Evolutionary conservation across 2,888 invertebrate genomes (phyloP).

Genomic region (Scrobipalpa atriplicella): DNA sequence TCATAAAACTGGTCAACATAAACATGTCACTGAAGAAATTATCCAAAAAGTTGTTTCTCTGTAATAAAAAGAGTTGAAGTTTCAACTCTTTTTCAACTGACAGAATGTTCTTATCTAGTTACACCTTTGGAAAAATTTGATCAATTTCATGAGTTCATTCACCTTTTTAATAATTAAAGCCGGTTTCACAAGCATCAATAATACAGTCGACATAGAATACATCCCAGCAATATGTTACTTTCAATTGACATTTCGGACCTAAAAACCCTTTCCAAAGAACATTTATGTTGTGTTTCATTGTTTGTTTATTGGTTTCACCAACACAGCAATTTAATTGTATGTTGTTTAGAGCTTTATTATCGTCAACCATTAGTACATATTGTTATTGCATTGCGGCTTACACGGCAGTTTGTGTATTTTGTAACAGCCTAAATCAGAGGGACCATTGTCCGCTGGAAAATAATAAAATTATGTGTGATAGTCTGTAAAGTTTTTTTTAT

Average conservation of each 20-base stretch:
- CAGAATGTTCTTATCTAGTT: no score
- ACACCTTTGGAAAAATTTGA: background rate
- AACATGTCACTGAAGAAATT: background rate
- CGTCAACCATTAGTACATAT: conserved; percentile 75
- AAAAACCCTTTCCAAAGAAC: conserved; percentile 12
- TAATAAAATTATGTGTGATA: no score
- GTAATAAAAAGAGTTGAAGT: background rate
- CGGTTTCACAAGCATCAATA: background rate
- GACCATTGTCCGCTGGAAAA: no score
- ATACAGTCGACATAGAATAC: conserved; percentile 36
- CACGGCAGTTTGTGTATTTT: conserved; percentile 62
- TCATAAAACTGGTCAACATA: background rate
- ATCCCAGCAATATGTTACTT: conserved; percentile 62
- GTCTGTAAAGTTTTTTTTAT: background rate
- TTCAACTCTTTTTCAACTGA: background rate
- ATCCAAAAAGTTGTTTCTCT: background rate
- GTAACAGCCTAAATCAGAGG: no score
- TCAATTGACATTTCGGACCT: conserved; percentile 52
- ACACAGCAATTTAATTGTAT: background rate
- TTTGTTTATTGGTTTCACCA: background rate
- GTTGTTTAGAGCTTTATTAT: conserved; percentile 37
- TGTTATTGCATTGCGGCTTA: conserved; percentile 76
- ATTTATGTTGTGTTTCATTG: background rate
- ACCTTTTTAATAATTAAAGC: background rate
- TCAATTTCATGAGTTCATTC: background rate